Evolutionary conservation across 2,888 invertebrate genomes (phyloP).

Genomic region (Thymelicus sylvestris): DNA sequence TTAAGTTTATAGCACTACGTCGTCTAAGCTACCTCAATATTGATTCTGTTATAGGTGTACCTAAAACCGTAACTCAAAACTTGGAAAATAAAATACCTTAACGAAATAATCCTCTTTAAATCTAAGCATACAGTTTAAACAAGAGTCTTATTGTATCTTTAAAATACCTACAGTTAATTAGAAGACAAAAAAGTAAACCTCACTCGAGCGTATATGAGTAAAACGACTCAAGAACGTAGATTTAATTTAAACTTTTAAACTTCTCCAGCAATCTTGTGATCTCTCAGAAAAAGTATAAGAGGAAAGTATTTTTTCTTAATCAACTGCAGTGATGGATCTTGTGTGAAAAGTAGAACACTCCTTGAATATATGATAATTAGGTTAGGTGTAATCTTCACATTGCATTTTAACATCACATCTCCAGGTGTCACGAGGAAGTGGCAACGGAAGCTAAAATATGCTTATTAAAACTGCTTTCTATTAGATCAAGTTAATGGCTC

Average conservation of each 20-base stretch:
- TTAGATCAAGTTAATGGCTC: too few relatives aligned
- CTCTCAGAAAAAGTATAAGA: conserved; percentile 4
- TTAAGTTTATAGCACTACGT: too few relatives aligned
- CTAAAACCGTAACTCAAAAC: too few relatives aligned
- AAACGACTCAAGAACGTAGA: conserved; percentile 19
- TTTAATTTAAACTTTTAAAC: conserved; percentile 31
- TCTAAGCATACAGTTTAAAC: conserved; percentile 16
- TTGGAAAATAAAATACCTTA: too few relatives aligned
- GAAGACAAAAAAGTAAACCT: conserved; percentile 30
- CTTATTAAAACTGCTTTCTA: too few relatives aligned
- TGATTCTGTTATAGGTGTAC: too few relatives aligned
- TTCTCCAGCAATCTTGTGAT: conserved; percentile 17
- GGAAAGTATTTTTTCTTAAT: background rate
- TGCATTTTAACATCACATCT: too few relatives aligned
- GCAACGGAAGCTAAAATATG: too few relatives aligned
- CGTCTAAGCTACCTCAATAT: too few relatives aligned
- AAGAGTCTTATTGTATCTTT: conserved; percentile 26
- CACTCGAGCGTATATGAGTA: conserved; percentile 21
- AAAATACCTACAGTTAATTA: conserved; percentile 34
- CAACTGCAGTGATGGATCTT: conserved; percentile 4
- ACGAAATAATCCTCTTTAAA: background rate
- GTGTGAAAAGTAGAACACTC: background rate
- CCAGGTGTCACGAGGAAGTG: too few relatives aligned
- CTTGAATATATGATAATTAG: background rate
- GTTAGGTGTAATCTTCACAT: background rate